Evolutionary conservation across 64 coral and sea anemone genomes (phyloP), one percentile per base, ranked within the genome.

Genomic region (Dendrophyllia cribrosa): DNA sequence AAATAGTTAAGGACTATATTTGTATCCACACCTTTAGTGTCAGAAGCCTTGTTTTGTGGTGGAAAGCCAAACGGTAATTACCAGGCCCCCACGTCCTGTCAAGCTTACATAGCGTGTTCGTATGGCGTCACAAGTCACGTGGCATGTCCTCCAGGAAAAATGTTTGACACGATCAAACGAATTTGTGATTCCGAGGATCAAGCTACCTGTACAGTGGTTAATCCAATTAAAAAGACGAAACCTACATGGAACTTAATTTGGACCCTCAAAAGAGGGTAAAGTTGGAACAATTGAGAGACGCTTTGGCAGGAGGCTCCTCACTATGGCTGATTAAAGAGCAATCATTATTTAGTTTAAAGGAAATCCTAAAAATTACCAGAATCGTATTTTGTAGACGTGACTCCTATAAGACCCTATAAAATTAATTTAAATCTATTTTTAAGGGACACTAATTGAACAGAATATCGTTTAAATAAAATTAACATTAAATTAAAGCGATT

Each of bases 41-140:
- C 82, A 24, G 46, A 53, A 25, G 52, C 59, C 47, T 75, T 75
- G 60, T 87, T 77, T 68, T 93, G 91, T 22, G 81, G 81, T 51
- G 45, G 68, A 50, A 93, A 87, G 65, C 23, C 59, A 20, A 65
- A 93, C 75, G 91, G 91, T 22, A 58, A 67, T 50, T 93, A 93
- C 60, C 71, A 83, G 9, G 55, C 91, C 59, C 79, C 80, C n/a
- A 26, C 59, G 19, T 55, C 82, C 51, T 86, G 81, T 10, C 52
- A 69, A n/a, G 82, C 70, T 3, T 93, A 86, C 73, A 87, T 93
- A n/a, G 60, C 74, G 6, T 93, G 91, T 72, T 85, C 82, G 4
- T 23, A 79, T 86, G 91, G 83, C 9, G 60, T 49, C 45, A 93
- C 91, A 12, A 93, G 85, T 66, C 79, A 82, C 63, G 91, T 78